phyloP scores from a whole-genome alignment of 1,140 invertebrate genomes.

The Drosophila rhopaloa region DNA sequence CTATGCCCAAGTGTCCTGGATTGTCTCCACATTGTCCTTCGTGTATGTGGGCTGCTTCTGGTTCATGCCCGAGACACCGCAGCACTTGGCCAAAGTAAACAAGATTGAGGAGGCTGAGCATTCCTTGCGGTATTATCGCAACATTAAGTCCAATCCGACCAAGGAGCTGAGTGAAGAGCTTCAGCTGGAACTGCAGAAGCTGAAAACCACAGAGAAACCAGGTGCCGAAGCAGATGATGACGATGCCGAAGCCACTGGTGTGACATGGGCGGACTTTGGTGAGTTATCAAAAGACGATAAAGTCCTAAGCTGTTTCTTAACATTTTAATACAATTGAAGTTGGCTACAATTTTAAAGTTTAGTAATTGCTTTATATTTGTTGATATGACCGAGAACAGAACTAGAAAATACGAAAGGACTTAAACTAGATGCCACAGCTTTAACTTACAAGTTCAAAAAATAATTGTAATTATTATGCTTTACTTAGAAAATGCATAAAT shows the following conservation, averaged over 20 bases:
- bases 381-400: too few relatives aligned
- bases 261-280: conserved; percentile 70
- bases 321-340: background rate
- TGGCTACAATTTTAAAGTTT: too few relatives aligned
- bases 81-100: conserved; percentile 85
- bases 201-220: conserved; percentile 42
- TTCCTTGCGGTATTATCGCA: conserved; percentile 72
- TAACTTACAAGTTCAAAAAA: too few relatives aligned
- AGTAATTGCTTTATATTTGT: too few relatives aligned
- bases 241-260: conserved; percentile 2
- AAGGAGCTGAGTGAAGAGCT: conserved; percentile 62
- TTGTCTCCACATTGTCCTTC: conserved; percentile 84
- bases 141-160: conserved; percentile 45
- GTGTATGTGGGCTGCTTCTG: conserved; percentile 85
- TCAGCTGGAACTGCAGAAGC: conserved; percentile 67
- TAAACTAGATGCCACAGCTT: too few relatives aligned
- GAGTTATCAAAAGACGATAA: background rate
- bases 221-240: background rate
- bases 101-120: conserved; percentile 81
- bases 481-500: too few relatives aligned
- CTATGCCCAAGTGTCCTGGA: conserved; percentile 85
- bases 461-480: too few relatives aligned
- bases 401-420: too few relatives aligned
- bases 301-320: background rate
- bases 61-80: conserved; percentile 86